Percentiles rank a stretch among this genome's conserved stretches.
phyloP scores from a whole-genome alignment of 2,797 vertebrate genomes.

The Rhinoraja longicauda region DNA sequence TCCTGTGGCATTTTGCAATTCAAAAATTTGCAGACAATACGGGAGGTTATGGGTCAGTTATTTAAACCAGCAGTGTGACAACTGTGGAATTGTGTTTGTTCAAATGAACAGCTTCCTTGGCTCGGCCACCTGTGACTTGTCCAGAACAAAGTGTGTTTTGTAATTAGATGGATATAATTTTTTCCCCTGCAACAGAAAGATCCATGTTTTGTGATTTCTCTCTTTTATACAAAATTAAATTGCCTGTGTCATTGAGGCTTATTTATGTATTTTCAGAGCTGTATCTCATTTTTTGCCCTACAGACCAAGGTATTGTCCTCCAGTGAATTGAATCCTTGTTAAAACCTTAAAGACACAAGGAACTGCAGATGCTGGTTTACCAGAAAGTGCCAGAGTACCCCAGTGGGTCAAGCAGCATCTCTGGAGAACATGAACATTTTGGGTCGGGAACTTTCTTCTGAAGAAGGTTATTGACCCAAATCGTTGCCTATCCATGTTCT shows the following conservation, averaged over 20 bases:
- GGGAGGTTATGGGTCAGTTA: too few relatives aligned
- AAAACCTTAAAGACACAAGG: not conserved
- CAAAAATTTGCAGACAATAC: not conserved
- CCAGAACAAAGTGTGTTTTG: not conserved
- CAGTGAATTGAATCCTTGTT: not conserved
- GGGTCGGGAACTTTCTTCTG: too few relatives aligned
- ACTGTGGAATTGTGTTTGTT: not conserved
- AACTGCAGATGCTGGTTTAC: too few relatives aligned
- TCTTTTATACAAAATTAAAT: not conserved
- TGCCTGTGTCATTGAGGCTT: not conserved
- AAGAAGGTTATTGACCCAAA: too few relatives aligned
- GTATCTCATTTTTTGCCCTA: not conserved
- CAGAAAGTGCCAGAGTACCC: too few relatives aligned
- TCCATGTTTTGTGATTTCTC: not conserved
- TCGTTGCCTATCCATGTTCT: too few relatives aligned
- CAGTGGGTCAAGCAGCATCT: too few relatives aligned
- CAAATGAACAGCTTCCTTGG: not conserved
- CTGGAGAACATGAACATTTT: too few relatives aligned
- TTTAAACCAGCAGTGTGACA: not conserved
- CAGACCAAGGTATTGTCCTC: not conserved
- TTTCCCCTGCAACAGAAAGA: not conserved
- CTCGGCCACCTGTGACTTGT: not conserved
- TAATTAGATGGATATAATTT: not conserved
- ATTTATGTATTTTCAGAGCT: not conserved
- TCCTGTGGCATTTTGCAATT: not conserved